Evolutionary conservation across 2,797 vertebrate genomes (phyloP).

Genomic region (Coregonus ussuriensis): DNA sequence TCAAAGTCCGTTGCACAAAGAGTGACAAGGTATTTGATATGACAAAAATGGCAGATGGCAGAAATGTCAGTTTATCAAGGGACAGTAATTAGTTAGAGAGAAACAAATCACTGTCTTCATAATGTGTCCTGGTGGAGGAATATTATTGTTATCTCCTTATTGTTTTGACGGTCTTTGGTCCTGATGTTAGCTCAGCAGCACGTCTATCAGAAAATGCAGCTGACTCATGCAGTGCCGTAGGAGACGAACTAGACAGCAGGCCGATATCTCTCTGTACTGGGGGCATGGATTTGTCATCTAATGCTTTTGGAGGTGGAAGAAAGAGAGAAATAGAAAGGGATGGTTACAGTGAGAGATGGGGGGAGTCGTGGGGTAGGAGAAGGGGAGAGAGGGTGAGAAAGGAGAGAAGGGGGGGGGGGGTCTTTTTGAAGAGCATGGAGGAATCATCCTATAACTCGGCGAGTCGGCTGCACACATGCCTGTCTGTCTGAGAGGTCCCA

Average conservation of each 20-base stretch:
- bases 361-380: slow-evolving; percentile 19
- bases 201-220: background rate
- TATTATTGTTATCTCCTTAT: background rate
- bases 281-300: slow-evolving; percentile 24
- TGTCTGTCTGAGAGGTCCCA: slow-evolving; percentile 76
- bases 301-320: slow-evolving; percentile 30
- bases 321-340: slow-evolving; percentile 50
- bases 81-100: slow-evolving; percentile 16
- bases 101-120: background rate
- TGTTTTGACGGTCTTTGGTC: background rate
- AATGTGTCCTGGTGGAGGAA: background rate
- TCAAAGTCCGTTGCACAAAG: slow-evolving; percentile 39
- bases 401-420: slow-evolving; percentile 34
- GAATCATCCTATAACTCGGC: slow-evolving; percentile 90
- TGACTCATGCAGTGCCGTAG: background rate
- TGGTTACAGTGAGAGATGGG: slow-evolving; percentile 47
- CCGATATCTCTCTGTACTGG: background rate
- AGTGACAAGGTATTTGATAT: slow-evolving; percentile 13
- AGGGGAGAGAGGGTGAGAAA: slow-evolving; percentile 48
- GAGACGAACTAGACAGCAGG: slow-evolving; percentile 9
- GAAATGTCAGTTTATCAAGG: slow-evolving; percentile 20
- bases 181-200: background rate
- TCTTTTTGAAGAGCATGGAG: slow-evolving; percentile 80
- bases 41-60: slow-evolving; percentile 18
- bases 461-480: slow-evolving; percentile 81